phyloP scores from a whole-genome alignment of 2,113 vertebrate species.

The Chionodraco myersi region DNA sequence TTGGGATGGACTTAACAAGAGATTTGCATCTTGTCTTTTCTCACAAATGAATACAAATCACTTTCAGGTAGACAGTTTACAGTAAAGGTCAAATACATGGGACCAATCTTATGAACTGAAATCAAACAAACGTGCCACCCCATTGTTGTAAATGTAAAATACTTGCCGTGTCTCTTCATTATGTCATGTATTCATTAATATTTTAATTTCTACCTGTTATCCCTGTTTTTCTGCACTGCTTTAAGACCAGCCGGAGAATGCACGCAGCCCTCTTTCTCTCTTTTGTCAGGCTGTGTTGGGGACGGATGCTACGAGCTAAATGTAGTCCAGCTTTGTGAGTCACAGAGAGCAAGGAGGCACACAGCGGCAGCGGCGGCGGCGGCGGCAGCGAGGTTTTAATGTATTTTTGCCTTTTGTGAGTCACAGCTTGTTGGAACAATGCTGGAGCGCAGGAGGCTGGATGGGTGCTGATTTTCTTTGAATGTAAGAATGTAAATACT shows the following conservation, averaged over 20 bases:
- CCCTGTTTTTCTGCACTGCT: neutral
- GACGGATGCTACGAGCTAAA: slow-evolving; percentile 52
- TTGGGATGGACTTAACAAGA: neutral
- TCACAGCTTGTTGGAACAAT: slow-evolving; percentile 56
- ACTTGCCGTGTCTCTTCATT: neutral
- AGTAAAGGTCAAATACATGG: neutral
- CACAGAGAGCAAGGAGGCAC: slow-evolving; percentile 52
- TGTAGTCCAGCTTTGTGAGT: slow-evolving; percentile 62
- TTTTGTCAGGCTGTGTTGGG: slow-evolving; percentile 38
- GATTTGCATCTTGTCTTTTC: too few species aligned
- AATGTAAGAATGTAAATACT: too few species aligned
- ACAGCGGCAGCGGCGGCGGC: neutral
- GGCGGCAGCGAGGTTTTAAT: neutral
- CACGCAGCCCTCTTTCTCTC: neutral
- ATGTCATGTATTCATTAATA: neutral
- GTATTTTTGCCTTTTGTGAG: slow-evolving; percentile 52
- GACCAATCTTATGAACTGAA: too few species aligned
- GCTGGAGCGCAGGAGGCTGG: slow-evolving; percentile 43
- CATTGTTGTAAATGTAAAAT: neutral
- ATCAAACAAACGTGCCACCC: too few species aligned
- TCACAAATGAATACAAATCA: too few species aligned
- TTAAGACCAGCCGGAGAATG: slow-evolving; percentile 13
- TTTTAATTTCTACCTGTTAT: neutral
- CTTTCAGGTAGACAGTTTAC: neutral
- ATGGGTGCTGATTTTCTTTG: slow-evolving; percentile 9